Conservation (phyloP, 2,113 vertebrate genomes). For the Agelaius tricolor region DNA sequence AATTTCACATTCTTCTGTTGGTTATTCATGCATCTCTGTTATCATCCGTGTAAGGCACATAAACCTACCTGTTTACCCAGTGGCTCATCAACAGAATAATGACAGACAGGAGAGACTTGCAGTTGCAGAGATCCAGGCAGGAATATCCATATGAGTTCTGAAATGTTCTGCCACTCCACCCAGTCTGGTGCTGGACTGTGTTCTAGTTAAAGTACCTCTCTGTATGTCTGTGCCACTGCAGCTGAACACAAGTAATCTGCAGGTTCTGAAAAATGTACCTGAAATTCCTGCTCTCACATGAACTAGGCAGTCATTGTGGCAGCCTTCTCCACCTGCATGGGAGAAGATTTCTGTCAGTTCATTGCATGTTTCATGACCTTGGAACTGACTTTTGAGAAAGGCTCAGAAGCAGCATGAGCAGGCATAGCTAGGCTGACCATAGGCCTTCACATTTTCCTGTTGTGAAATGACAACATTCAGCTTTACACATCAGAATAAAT, state of each 20-base stretch:
- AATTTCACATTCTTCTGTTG: not conserved
- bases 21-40: not conserved
- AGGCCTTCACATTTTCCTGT: not conserved
- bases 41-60: not conserved
- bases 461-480: not conserved
- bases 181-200: not conserved
- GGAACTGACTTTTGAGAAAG: not conserved
- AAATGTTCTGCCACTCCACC: not conserved
- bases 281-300: not conserved
- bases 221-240: not conserved
- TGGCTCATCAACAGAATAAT: not conserved
- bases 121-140: not conserved
- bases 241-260: not conserved
- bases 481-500: slow-evolving; percentile 7
- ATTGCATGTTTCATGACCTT: not conserved
- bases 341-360: not conserved
- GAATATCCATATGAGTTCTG: not conserved
- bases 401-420: not conserved
- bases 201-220: not conserved
- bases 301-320: not conserved
- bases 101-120: not conserved
- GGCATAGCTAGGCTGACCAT: not conserved
- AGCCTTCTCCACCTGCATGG: not conserved
- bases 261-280: not conserved
- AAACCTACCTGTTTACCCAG: not conserved